phyloP scores from a whole-genome alignment of 1,140 invertebrate genomes.

The Drosophila kurseongensis region DNA sequence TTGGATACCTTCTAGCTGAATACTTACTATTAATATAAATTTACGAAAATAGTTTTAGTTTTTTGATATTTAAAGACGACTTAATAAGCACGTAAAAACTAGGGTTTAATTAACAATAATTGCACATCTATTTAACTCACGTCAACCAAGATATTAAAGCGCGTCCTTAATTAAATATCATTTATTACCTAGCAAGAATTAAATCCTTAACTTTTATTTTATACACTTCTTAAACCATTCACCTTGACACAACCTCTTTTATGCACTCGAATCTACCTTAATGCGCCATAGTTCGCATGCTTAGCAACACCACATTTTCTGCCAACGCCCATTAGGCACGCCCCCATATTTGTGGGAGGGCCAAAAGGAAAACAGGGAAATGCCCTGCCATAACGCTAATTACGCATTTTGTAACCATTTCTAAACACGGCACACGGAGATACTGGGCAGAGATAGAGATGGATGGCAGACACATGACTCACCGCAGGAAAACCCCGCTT shows the following conservation, averaged over 20 bases:
- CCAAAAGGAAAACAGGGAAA: conserved; percentile 40
- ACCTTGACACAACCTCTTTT: conserved; percentile 2
- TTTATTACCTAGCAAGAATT: neutral
- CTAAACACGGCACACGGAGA: conserved; percentile 50
- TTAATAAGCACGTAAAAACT: no score
- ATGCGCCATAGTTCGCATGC: conserved; percentile 35
- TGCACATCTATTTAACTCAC: neutral
- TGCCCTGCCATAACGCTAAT: conserved; percentile 73
- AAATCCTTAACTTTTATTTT: no score
- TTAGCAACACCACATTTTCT: conserved; percentile 35
- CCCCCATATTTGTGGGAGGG: conserved; percentile 28
- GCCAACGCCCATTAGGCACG: conserved; percentile 49
- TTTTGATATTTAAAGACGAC: no score
- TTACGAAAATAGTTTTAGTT: no score
- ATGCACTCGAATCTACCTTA: conserved; percentile 5
- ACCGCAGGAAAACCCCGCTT: conserved; percentile 18
- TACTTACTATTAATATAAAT: no score
- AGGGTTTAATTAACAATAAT: no score
- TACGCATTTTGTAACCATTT: conserved; percentile 79
- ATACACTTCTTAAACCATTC: neutral
- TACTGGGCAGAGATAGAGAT: conserved; percentile 10
- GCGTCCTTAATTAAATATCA: neutral
- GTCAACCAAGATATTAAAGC: neutral
- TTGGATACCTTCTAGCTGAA: no score
- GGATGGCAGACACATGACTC: conserved; percentile 55